These are phyloP conservation scores for Melanostigma gelatinosum DNA, from an alignment of 2,113 vertebrate species.

Conservation along the genomic window DNA sequence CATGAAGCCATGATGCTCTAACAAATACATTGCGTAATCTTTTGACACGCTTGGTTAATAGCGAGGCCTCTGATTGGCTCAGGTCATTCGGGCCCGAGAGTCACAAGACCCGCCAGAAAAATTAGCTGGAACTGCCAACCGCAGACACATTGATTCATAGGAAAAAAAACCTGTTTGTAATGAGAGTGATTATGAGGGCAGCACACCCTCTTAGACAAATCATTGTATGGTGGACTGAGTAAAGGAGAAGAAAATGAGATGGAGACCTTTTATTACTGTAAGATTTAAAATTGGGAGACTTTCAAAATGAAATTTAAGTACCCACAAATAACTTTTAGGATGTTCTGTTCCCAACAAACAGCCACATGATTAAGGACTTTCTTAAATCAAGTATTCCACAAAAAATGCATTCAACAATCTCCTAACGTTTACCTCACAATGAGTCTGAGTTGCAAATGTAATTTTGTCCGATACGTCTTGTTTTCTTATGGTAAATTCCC, in stretches of 20 bases:
- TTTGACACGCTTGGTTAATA: slow-evolving; percentile 11
- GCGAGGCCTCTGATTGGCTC: slow-evolving; percentile 45
- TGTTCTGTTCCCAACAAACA: neutral
- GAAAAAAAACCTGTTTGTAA: neutral
- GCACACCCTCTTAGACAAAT: neutral
- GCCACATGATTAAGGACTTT: neutral
- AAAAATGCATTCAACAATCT: neutral
- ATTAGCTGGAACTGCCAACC: slow-evolving; percentile 22
- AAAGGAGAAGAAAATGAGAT: neutral
- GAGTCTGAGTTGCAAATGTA: neutral
- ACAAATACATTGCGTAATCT: slow-evolving; percentile 27
- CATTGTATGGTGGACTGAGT: neutral
- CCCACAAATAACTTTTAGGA: neutral
- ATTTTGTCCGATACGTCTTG: neutral
- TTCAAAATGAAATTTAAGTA: neutral
- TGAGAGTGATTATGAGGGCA: neutral
- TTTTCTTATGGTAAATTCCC: neutral
- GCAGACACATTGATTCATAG: slow-evolving; percentile 9
- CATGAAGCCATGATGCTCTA: neutral
- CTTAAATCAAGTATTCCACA: neutral
- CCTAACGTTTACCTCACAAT: neutral
- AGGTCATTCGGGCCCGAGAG: slow-evolving; percentile 41
- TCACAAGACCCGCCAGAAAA: slow-evolving; percentile 39
- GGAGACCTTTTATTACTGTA: neutral
- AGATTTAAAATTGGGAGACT: neutral